These are phyloP conservation scores for Chrysochloris asiatica DNA, from an alignment of 2,113 vertebrate genomes.

Conservation along the genomic window DNA sequence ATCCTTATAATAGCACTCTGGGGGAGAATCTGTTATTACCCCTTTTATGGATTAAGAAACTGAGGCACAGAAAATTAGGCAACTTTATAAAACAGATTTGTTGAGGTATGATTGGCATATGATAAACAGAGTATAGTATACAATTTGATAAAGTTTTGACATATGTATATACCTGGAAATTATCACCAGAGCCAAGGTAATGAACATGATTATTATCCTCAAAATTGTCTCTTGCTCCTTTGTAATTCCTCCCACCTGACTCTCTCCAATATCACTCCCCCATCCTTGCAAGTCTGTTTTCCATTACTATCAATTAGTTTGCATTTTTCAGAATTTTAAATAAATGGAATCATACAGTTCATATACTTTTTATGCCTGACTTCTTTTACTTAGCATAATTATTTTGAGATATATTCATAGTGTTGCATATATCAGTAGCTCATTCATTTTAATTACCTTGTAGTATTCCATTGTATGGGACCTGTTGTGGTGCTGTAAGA, in stretches of 20 bases:
- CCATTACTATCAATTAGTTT: neutral
- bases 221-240: neutral
- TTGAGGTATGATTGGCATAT: neutral
- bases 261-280: neutral
- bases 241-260: neutral
- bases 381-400: neutral
- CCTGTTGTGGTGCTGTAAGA: too few species aligned
- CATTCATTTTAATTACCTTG: neutral
- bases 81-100: neutral
- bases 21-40: neutral
- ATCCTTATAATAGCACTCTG: neutral
- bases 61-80: neutral
- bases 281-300: neutral
- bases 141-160: neutral
- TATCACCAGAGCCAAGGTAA: neutral
- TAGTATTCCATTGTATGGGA: neutral
- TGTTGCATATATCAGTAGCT: neutral
- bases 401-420: neutral
- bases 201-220: neutral
- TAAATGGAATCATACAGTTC: neutral
- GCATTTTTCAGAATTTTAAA: neutral
- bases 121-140: neutral
- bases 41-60: neutral
- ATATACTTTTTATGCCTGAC: neutral
- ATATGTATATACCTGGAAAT: neutral